Conservation (phyloP, 2,888 invertebrate genomes). For the Clunio marinus region DNA sequence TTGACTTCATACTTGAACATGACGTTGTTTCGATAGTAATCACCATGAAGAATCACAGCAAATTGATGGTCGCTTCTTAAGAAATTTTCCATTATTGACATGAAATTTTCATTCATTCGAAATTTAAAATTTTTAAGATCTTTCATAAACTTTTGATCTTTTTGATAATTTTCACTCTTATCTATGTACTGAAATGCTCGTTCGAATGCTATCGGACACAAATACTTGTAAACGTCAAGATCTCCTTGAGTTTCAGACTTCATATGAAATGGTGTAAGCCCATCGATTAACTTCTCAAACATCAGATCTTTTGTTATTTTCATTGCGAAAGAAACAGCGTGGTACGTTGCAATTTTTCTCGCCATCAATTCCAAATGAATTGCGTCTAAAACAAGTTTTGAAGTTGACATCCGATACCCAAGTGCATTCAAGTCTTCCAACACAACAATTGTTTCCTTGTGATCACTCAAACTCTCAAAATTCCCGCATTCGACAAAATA, state of each 20-base stretch:
- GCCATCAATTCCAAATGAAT: constrained; percentile 46
- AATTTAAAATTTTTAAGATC: constrained; percentile 43
- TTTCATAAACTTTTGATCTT: constrained; percentile 41
- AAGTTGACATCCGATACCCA: constrained; percentile 44
- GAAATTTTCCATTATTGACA: constrained; percentile 45
- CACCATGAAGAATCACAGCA: constrained; percentile 48
- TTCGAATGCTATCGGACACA: constrained; percentile 47
- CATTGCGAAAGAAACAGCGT: constrained; percentile 47
- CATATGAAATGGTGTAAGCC: constrained; percentile 42
- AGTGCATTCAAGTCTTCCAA: constrained; percentile 46
- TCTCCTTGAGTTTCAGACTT: neutral
- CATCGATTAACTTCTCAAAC: constrained; percentile 43
- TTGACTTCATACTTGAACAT: constrained; percentile 45
- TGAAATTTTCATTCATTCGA: constrained; percentile 45
- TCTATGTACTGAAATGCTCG: constrained; percentile 47
- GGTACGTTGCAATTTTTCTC: constrained; percentile 45
- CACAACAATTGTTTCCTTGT: constrained; percentile 46
- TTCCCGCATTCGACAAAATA: constrained; percentile 46
- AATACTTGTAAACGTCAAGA: constrained; percentile 44
- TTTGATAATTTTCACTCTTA: constrained; percentile 31
- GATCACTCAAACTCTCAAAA: constrained; percentile 41
- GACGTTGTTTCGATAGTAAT: constrained; percentile 50
- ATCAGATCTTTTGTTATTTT: constrained; percentile 44
- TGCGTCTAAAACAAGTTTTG: constrained; percentile 44
- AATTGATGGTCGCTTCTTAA: constrained; percentile 45